phyloP scores from a whole-genome alignment of 1,140 invertebrate species.

The Physella acuta region DNA sequence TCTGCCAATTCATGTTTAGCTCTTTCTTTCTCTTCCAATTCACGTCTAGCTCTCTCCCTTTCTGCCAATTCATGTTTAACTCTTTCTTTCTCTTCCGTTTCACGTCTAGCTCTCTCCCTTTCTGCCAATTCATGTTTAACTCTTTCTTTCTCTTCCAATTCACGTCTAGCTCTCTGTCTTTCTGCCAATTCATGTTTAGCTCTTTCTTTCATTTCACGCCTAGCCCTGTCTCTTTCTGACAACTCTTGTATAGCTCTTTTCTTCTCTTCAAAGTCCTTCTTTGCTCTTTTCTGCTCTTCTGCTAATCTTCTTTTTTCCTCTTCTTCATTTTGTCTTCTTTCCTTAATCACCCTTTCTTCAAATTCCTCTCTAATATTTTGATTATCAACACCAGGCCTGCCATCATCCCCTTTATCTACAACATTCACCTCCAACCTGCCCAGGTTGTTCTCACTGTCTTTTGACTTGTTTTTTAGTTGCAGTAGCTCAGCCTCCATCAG shows the following conservation, averaged over 20 bases:
- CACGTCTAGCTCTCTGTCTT: background rate
- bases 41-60: too few species aligned
- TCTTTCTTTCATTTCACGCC: background rate
- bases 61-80: too few species aligned
- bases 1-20: too few species aligned
- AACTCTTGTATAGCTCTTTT: background rate
- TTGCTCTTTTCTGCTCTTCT: slow-evolving; percentile 14
- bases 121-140: too few species aligned
- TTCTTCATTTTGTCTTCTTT: slow-evolving; percentile 23
- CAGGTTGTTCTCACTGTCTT: slow-evolving; percentile 21
- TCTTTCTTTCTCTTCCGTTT: too few species aligned
- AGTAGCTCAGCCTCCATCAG: background rate
- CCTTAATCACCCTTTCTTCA: too few species aligned
- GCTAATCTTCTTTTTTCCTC: background rate
- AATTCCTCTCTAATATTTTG: too few species aligned
- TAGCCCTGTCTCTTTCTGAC: slow-evolving; percentile 18
- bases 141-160: too few species aligned
- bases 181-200: background rate
- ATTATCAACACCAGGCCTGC: too few species aligned
- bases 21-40: too few species aligned
- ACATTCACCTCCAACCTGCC: slow-evolving; percentile 27
- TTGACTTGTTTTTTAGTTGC: background rate
- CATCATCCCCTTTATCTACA: too few species aligned
- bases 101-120: too few species aligned
- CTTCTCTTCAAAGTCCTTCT: background rate